Evolutionary conservation across 2,113 vertebrate species (phyloP).

Genomic region (Tinamus guttatus): DNA sequence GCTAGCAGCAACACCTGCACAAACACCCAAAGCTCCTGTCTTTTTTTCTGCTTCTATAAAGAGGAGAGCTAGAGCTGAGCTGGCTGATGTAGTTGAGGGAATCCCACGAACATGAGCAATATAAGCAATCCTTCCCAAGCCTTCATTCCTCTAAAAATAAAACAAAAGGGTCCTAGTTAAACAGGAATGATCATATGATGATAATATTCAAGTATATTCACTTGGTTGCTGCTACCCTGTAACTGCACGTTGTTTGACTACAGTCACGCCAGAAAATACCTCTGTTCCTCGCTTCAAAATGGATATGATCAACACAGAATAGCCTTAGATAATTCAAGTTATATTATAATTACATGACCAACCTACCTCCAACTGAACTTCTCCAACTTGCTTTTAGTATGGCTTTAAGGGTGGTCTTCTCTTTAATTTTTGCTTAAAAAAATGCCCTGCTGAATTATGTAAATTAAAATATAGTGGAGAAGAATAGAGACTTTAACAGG

Average conservation of each 20-base stretch:
- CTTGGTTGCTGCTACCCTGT: not conserved
- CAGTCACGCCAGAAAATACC: not conserved
- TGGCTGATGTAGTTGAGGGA: not conserved
- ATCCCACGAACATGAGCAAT: too few relatives aligned
- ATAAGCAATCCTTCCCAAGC: not conserved
- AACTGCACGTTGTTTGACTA: not conserved
- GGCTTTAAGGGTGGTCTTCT: not conserved
- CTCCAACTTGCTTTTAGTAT: not conserved
- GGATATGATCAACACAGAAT: not conserved
- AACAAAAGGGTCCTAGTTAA: not conserved
- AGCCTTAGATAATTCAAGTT: not conserved
- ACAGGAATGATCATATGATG: not conserved
- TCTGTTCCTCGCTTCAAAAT: not conserved
- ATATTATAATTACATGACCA: not conserved
- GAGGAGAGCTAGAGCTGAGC: not conserved
- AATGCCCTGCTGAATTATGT: constrained; percentile 3
- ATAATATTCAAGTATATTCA: not conserved
- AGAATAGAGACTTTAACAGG: not conserved
- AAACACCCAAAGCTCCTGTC: not conserved
- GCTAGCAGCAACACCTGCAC: not conserved
- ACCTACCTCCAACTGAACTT: not conserved
- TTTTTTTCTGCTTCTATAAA: too few relatives aligned
- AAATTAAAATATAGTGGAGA: constrained; percentile 32
- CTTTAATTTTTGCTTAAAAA: not conserved
- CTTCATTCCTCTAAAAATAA: not conserved